phyloP scores from a whole-genome alignment of 2,797 vertebrate genomes.

The Sebastes ruberrimus region DNA sequence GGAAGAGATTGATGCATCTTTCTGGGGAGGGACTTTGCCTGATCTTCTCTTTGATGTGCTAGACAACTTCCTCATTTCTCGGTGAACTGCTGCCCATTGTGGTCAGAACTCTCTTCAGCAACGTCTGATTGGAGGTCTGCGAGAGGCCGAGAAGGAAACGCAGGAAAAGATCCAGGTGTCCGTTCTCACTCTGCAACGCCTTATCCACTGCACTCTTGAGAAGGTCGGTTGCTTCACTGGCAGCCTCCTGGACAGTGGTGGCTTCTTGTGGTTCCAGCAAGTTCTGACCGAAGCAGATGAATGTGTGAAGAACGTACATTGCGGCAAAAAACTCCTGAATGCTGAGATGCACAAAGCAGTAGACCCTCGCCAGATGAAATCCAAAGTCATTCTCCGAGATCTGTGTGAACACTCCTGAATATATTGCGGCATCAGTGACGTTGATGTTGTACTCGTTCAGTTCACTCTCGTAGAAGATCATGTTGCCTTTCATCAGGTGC shows the following conservation, averaged over 20 bases:
- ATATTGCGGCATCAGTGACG: not conserved
- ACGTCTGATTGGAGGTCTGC: not conserved
- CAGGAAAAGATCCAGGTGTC: constrained; percentile 43
- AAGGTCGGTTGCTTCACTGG: not conserved
- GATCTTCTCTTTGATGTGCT: constrained; percentile 42
- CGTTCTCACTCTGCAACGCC: constrained; percentile 23
- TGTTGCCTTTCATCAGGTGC: constrained; percentile 38
- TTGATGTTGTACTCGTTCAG: not conserved
- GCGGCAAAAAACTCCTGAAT: constrained; percentile 55
- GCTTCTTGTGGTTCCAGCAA: not conserved
- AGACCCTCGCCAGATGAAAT: constrained; percentile 9
- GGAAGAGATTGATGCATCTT: constrained; percentile 43
- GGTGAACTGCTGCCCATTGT: not conserved
- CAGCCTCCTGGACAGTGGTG: not conserved
- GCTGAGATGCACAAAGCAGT: constrained; percentile 49
- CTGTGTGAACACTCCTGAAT: constrained; percentile 47
- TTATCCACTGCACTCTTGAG: constrained; percentile 38
- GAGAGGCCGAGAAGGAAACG: constrained; percentile 55
- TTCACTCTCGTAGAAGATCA: constrained; percentile 46
- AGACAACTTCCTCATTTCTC: not conserved
- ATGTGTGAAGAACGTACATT: constrained; percentile 14
- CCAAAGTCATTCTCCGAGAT: not conserved
- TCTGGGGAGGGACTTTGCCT: not conserved
- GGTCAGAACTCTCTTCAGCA: constrained; percentile 9
- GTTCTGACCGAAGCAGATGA: constrained; percentile 23